phyloP scores from a whole-genome alignment of 1,140 invertebrate genomes.

The Kradibia gibbosae region DNA sequence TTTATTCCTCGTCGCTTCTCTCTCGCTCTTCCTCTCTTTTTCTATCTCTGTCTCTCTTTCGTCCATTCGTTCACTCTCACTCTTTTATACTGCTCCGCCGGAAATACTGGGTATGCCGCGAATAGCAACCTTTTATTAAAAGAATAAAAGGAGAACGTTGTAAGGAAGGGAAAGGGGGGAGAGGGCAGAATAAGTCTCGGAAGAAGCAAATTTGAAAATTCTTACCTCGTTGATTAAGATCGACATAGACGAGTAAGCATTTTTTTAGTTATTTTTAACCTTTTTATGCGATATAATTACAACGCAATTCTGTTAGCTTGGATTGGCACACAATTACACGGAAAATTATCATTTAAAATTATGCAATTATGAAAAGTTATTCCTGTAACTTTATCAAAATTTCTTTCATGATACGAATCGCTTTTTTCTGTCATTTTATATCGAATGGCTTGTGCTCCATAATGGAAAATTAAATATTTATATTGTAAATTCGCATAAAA shows the following conservation, averaged over 20 bases:
- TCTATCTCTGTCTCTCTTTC: background rate
- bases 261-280: background rate
- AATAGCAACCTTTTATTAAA: constrained; percentile 51
- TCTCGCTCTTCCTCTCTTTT: background rate
- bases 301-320: background rate
- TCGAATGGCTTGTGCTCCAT: background rate
- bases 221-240: constrained; percentile 12
- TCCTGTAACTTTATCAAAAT: background rate
- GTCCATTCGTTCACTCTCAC: background rate
- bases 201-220: constrained; percentile 20
- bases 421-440: background rate
- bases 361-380: background rate
- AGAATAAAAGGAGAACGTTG: constrained; percentile 29
- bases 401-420: background rate
- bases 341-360: constrained; percentile 26
- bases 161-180: background rate
- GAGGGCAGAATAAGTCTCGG: background rate
- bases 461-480: background rate
- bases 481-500: too few species aligned
- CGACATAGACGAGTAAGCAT: constrained; percentile 27
- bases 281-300: background rate
- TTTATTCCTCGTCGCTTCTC: background rate
- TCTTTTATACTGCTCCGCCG: constrained; percentile 50
- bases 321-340: background rate
- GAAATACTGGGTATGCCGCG: constrained; percentile 66